Evolutionary conservation across 2,113 vertebrate species (phyloP), one percentile per base, ranked within the genome.

Genomic region (Corvus hawaiiensis): DNA sequence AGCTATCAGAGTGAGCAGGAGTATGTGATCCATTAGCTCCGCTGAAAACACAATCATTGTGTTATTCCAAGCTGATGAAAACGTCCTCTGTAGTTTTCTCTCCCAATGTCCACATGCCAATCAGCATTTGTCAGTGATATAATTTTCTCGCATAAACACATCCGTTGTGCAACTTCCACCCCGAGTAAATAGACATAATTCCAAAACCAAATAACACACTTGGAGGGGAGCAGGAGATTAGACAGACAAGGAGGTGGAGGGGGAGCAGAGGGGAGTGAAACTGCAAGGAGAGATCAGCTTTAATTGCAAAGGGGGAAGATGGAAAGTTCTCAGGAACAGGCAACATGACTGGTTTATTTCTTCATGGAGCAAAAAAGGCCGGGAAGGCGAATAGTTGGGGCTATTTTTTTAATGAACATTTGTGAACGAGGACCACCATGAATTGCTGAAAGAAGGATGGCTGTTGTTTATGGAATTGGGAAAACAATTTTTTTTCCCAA

Each of bases 1-100:
- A 98, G 97, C 97, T 97, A 98, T 98, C 97, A 95, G 96, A 93
- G 96, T 44, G 96, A 97, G 84, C 96, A 94, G 87, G 96, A 97
- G 98, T 98, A 98, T 98, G 98, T 98, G 98, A 98, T 98, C 97
- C 98, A 98, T 98, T 98, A 98, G 98, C 97, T 97, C 94, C 78
- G 97, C 98, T 98, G 98, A 98, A 98, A 98, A 98, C 97, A 98
- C 98, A 98, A 98, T 98, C 98, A 98, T 96, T 97, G 97, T 98
- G 98, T 98, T 98, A 98, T 98, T 98, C 97, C 98, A 98, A 98
- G 98, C 97, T 98, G 98, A 98, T 98, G 98, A 98, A 98, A 97
- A 98, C 96, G 97, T 96, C 96, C 97, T 98, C 97, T 96, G 96
- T 83, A 94, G 98, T 96, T 97, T 97, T 97, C 97, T 97, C 97